These are phyloP conservation scores for Azorinus chamasolen DNA, from an alignment of 2,888 invertebrate species.

Conservation along the genomic window DNA sequence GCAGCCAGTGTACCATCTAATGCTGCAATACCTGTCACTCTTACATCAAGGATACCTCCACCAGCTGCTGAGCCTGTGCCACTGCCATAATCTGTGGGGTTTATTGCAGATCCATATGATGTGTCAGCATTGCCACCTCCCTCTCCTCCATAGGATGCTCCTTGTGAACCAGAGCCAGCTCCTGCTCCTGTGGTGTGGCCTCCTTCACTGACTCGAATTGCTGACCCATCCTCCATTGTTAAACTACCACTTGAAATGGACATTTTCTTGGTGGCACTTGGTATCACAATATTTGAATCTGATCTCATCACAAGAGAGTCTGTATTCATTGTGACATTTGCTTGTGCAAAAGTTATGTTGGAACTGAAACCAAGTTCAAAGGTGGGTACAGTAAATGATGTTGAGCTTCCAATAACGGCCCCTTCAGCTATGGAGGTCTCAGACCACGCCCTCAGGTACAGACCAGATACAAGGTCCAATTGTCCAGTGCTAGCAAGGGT, in stretches of 20 bases:
- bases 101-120: conserved; percentile 64
- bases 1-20: conserved; percentile 68
- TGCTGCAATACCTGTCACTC: conserved; percentile 36
- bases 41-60: conserved; percentile 69
- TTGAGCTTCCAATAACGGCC: not conserved
- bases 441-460: conserved; percentile 38
- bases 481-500: conserved; percentile 48
- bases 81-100: conserved; percentile 64
- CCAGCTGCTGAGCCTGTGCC: conserved; percentile 65
- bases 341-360: conserved; percentile 30
- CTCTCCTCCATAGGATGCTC: conserved; percentile 76
- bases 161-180: conserved; percentile 32
- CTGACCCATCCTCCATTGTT: conserved; percentile 45
- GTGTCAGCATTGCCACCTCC: conserved; percentile 57
- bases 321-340: conserved; percentile 24
- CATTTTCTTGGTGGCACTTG: conserved; percentile 35
- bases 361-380: conserved; percentile 44
- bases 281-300: conserved; percentile 24
- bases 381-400: conserved; percentile 17
- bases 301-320: conserved; percentile 40
- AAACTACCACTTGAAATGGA: conserved; percentile 27
- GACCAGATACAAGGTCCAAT: conserved; percentile 12
- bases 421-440: conserved; percentile 28
- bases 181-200: conserved; percentile 46
- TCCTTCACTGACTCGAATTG: conserved; percentile 49